Evolutionary conservation across 1,140 invertebrate genomes (phyloP).

Genomic region (Drosophila navojoa): DNA sequence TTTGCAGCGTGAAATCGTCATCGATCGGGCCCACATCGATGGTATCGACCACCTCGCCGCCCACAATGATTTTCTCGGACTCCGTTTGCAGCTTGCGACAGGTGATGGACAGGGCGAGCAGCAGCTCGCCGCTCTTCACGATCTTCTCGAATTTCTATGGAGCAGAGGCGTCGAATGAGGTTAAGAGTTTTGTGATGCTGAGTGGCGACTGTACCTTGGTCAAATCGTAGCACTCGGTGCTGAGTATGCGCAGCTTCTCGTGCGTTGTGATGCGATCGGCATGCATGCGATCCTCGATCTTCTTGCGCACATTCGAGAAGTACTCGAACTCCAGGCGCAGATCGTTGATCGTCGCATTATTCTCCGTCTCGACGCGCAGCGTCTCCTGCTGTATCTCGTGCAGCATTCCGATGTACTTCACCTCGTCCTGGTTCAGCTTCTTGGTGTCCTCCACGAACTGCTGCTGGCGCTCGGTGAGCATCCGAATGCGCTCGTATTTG

Average conservation of each 20-base stretch:
- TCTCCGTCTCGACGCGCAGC: slow-evolving; percentile 59
- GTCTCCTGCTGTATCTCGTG: slow-evolving; percentile 56
- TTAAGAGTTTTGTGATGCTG: neutral
- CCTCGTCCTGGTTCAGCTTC: slow-evolving; percentile 63
- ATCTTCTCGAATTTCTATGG: slow-evolving; percentile 66
- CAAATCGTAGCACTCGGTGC: slow-evolving; percentile 63
- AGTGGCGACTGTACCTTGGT: slow-evolving; percentile 50
- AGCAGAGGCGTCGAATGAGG: neutral
- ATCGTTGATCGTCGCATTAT: slow-evolving; percentile 60
- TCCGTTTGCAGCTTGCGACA: slow-evolving; percentile 80
- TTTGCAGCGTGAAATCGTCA: slow-evolving; percentile 52
- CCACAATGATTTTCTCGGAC: slow-evolving; percentile 68
- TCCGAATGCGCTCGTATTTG: slow-evolving; percentile 67
- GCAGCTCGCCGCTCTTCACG: slow-evolving; percentile 70
- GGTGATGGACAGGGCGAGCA: slow-evolving; percentile 69
- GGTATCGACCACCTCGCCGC: slow-evolving; percentile 54
- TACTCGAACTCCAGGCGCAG: slow-evolving; percentile 67
- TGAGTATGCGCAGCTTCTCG: slow-evolving; percentile 67
- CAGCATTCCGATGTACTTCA: slow-evolving; percentile 29
- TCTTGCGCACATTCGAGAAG: slow-evolving; percentile 67
- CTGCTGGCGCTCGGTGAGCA: slow-evolving; percentile 67
- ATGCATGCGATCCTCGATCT: slow-evolving; percentile 64
- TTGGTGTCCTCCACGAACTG: slow-evolving; percentile 59
- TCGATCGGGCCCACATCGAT: slow-evolving; percentile 28
- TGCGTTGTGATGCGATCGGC: slow-evolving; percentile 58